Evolutionary conservation across 2,113 vertebrate species (phyloP).

Genomic region (Tyto alba): DNA sequence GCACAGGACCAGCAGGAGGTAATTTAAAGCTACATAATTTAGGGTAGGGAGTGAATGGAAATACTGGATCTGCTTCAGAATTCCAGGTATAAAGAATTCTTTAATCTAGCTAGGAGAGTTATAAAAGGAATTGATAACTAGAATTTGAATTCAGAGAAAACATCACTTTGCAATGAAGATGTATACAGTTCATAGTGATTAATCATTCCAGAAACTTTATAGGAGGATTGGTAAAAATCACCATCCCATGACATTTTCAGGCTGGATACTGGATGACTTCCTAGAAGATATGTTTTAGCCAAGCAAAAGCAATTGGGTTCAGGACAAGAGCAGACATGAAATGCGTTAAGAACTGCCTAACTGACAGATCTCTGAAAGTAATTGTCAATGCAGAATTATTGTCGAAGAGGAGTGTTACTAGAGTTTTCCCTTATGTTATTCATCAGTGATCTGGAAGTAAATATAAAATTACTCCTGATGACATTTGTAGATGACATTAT

Average conservation of each 20-base stretch:
- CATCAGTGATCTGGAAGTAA: constrained; percentile 27
- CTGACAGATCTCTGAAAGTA: constrained; percentile 37
- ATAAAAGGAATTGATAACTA: neutral
- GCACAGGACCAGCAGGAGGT: neutral
- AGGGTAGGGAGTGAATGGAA: neutral
- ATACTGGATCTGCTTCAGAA: neutral
- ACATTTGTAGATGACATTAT: constrained; percentile 23
- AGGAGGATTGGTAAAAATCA: constrained; percentile 11
- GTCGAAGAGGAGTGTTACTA: neutral
- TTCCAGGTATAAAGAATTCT: neutral
- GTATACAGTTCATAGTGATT: neutral
- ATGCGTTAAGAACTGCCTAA: constrained; percentile 46
- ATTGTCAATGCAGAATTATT: constrained; percentile 47
- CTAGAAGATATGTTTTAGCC: neutral
- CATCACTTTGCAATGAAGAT: neutral
- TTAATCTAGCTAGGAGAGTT: neutral
- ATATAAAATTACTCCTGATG: neutral
- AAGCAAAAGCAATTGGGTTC: constrained; percentile 39
- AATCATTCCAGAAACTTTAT: constrained; percentile 12
- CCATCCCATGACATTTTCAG: constrained; percentile 31
- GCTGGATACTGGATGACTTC: neutral
- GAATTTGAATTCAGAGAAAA: neutral
- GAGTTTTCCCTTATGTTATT: neutral
- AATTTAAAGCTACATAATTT: neutral
- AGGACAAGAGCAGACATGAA: constrained; percentile 43